Percentiles rank a stretch among this genome's conserved stretches.
Conservation (phyloP, 1,140 invertebrate genomes). For the Aphaenogaster floridana region DNA sequence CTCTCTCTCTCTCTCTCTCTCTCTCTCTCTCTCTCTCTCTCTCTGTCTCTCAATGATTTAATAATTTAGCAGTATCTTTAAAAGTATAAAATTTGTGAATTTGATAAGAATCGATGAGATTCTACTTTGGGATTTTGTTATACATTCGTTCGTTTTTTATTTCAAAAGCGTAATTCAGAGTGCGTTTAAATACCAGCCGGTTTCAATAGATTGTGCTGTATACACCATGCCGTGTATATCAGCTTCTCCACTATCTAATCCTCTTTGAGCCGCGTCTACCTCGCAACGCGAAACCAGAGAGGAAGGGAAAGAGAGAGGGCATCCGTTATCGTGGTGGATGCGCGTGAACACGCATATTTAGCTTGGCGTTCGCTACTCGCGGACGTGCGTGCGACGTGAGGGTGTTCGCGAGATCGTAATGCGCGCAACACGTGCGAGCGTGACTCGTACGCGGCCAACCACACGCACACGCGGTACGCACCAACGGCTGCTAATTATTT, state of each 20-base stretch:
- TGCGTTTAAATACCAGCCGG: conserved; percentile 10
- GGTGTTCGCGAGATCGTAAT: conserved; percentile 63
- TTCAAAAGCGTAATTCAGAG: background rate
- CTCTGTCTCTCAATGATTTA: background rate
- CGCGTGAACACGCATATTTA: conserved; percentile 72
- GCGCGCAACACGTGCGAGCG: conserved; percentile 69
- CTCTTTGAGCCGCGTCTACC: conserved; percentile 46
- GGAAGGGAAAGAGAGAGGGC: background rate
- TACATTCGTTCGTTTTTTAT: background rate
- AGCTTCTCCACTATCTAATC: conserved; percentile 54
- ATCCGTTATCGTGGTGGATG: conserved; percentile 63
- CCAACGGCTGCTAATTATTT: conserved; percentile 55
- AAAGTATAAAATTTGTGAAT: background rate
- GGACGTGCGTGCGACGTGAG: conserved; percentile 69
- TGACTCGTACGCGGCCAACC: conserved; percentile 56
- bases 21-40: background rate
- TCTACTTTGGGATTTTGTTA: background rate
- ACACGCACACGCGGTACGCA: conserved; percentile 50
- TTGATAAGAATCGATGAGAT: conserved; percentile 6
- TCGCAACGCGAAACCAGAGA: conserved; percentile 48
- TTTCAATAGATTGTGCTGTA: conserved; percentile 27
- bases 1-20: background rate
- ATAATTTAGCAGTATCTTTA: background rate
- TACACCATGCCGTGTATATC: background rate
- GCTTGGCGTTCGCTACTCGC: conserved; percentile 57